Evolutionary conservation across 2,797 vertebrate genomes (phyloP), one percentile per base, ranked within the genome.

Genomic region (Alectoris magna): DNA sequence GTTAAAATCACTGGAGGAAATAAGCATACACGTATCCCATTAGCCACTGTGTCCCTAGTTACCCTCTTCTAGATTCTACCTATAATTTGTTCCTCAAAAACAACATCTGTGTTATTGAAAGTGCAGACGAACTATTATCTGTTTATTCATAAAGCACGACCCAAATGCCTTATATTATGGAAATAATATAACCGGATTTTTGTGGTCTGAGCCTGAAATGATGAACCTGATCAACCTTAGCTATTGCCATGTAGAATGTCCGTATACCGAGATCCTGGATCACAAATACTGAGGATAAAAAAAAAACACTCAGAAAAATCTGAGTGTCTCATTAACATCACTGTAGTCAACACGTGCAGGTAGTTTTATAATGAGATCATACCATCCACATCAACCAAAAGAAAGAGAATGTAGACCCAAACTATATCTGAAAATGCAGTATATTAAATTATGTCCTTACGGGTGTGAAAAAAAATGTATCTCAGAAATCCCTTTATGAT

Each of bases 341-440:
- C 3, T 13, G 5, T 0, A 27, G 17, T 31, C 49, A 23, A 6
- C 3, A 7, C 1, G 4, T 36, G 34, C 19, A 63, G 3, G 13
- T 48, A 48, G 4, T 36, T 77, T 85, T 58, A 4, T 62, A 55
- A 3, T 34, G 8, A 38, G 15, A 14, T 15, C 31, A 48, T 44
- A 17, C 18, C 23, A 2, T 2, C 27, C 53, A 36, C 0, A 14
- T 12, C 19, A 60, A 41, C 29, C 9, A 26, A 64, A 60, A 69
- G 34, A 19, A 62, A n/a, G 27, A 58, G 10, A 12, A 38, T 11
- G 29, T 41, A 78, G 58, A 38, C 2, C n/a, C 34, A 76, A 56
- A 60, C 3, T 38, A 23, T 60, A 21, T 8, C n/a, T 39, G 23
- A 5, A 66, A 86, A 41, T 19, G 48, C 58, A 64, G 51, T 10